Evolutionary conservation across 2,113 vertebrate genomes (phyloP).

Genomic region (Lophius piscatorius): DNA sequence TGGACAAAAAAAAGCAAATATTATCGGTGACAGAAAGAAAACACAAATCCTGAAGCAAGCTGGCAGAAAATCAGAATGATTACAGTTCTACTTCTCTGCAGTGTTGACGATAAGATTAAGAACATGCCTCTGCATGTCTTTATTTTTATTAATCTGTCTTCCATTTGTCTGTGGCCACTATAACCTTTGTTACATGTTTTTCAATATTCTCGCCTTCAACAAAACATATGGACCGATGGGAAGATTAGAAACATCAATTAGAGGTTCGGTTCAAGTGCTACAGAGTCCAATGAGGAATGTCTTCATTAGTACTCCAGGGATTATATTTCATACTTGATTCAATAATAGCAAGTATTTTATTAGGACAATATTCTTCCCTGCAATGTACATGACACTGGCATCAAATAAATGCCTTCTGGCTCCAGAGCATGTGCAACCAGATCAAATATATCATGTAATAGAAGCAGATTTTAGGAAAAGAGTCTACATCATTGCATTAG

Average conservation of each 20-base stretch:
- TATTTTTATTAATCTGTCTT: constrained; percentile 33
- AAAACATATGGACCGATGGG: constrained; percentile 32
- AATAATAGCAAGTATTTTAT: constrained; percentile 56
- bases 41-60: not conserved
- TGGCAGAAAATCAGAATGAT: constrained; percentile 4
- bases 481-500: constrained; percentile 13
- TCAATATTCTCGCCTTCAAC: constrained; percentile 36
- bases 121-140: not conserved
- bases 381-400: constrained; percentile 44
- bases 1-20: constrained; percentile 24
- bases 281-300: constrained; percentile 54
- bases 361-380: constrained; percentile 28
- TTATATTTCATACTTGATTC: constrained; percentile 60
- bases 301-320: constrained; percentile 55
- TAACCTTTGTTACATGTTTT: constrained; percentile 20
- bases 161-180: constrained; percentile 19
- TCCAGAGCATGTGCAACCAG: not conserved
- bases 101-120: constrained; percentile 16
- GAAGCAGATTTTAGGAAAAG: constrained; percentile 21
- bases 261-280: constrained; percentile 51
- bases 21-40: constrained; percentile 12
- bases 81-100: constrained; percentile 16
- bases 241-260: constrained; percentile 56
- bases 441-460: constrained; percentile 45
- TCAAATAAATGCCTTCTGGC: constrained; percentile 33